Percentiles rank a stretch among this genome's conserved stretches.
Conservation (phyloP, 2,797 vertebrate genomes). For the Catharus ustulatus region DNA sequence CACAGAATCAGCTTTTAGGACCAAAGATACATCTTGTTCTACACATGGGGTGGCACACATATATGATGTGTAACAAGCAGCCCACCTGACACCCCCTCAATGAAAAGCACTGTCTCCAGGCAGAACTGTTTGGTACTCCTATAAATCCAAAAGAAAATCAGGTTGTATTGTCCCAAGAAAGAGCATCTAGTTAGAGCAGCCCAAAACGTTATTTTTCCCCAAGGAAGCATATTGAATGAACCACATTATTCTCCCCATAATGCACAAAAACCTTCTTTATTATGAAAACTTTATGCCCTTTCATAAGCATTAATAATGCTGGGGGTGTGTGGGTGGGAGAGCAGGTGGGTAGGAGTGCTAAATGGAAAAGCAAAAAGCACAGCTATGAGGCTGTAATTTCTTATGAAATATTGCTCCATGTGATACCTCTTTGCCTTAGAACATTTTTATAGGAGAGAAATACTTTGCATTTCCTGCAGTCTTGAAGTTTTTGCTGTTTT, state of each 20-base stretch:
- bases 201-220: neutral
- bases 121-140: neutral
- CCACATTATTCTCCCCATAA: neutral
- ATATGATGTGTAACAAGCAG: neutral
- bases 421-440: neutral
- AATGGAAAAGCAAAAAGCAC: constrained; percentile 17
- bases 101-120: neutral
- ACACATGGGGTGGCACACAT: neutral
- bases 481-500: neutral
- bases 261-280: neutral
- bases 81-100: neutral
- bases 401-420: neutral
- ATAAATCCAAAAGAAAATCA: neutral
- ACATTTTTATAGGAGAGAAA: neutral
- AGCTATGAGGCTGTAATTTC: constrained; percentile 26
- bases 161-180: neutral
- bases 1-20: neutral
- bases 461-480: constrained; percentile 3
- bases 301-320: neutral
- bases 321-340: constrained; percentile 3
- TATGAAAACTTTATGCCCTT: constrained; percentile 31
- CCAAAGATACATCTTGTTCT: neutral
- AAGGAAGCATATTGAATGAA: neutral
- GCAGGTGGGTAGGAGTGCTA: neutral
- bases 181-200: neutral